A percentile compares a stretch with the other conserved stretches of the same genome.
Conservation (phyloP, 2,888 invertebrate species). For the Neuroscelio doddi region DNA sequence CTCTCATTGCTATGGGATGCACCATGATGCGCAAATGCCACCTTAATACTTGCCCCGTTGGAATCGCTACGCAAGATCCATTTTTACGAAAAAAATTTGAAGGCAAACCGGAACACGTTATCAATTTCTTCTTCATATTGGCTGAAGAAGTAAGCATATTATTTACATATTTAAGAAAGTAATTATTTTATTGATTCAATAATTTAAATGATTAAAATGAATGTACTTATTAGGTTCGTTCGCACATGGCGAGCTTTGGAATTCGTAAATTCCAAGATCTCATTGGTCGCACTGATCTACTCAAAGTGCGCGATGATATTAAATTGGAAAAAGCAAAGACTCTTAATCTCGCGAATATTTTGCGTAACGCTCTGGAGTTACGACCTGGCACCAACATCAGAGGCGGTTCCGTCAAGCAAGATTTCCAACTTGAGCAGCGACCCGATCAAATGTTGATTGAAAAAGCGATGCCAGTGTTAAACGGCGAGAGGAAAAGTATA, state of each 20-base stretch:
- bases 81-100: constrained; percentile 95
- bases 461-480: constrained; percentile 81
- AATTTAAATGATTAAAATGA: neutral
- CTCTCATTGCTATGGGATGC: constrained; percentile 97
- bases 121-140: constrained; percentile 97
- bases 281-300: constrained; percentile 91
- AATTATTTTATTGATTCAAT: no score
- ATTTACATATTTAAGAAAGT: no score
- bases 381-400: constrained; percentile 91
- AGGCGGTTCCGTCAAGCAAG: constrained; percentile 89
- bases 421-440: constrained; percentile 89
- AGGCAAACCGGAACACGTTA: constrained; percentile 97
- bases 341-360: constrained; percentile 87
- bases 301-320: constrained; percentile 82
- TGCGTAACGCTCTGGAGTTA: constrained; percentile 92
- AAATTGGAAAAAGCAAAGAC: constrained; percentile 85
- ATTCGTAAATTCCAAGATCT: constrained; percentile 91
- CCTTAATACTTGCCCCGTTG: constrained; percentile 98
- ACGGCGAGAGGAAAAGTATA: constrained; percentile 80
- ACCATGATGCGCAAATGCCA: constrained; percentile 99
- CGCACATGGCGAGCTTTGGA: constrained; percentile 93
- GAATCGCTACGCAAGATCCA: constrained; percentile 99
- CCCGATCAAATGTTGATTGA: constrained; percentile 86
- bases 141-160: constrained; percentile 90
- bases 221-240: constrained; percentile 79